A percentile compares a stretch with the other conserved stretches of the same genome.
Evolutionary conservation across 1,140 invertebrate genomes (phyloP).

Genomic region (Drosophila truncata): DNA sequence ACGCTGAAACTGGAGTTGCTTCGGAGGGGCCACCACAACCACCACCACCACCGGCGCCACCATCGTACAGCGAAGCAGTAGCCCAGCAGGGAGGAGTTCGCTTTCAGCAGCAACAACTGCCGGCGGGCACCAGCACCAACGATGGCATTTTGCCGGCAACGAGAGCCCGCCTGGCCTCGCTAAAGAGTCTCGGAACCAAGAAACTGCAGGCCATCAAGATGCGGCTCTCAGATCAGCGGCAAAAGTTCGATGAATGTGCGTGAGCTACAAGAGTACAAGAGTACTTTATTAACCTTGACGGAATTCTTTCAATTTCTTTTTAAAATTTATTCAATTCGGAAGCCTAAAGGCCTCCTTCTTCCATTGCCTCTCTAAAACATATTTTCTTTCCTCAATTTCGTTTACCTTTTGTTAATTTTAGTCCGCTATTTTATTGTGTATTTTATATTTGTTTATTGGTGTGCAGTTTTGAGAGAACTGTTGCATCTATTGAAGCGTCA

Average conservation of each 20-base stretch:
- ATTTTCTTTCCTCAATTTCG: conserved; percentile 37
- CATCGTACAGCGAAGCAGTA: conserved; percentile 57
- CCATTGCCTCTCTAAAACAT: conserved; percentile 12
- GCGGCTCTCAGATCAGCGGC: conserved; percentile 88
- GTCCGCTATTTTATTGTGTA: conserved; percentile 30
- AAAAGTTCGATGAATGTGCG: conserved; percentile 84
- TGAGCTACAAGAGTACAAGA: conserved; percentile 19
- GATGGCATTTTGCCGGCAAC: conserved; percentile 86
- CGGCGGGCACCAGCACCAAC: conserved; percentile 61
- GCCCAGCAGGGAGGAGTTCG: conserved; percentile 46
- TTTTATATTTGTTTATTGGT: conserved; percentile 43
- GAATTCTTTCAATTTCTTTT: background rate
- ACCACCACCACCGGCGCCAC: conserved; percentile 60
- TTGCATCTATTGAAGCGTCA: conserved; percentile 66
- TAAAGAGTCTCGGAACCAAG: conserved; percentile 89
- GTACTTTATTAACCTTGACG: background rate
- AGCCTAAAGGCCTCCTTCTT: background rate
- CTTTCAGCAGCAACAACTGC: conserved; percentile 72
- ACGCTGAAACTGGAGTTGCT: conserved; percentile 9
- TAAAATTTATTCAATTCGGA: background rate
- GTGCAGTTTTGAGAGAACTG: conserved; percentile 63
- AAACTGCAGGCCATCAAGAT: conserved; percentile 89
- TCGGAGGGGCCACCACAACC: background rate
- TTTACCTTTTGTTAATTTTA: conserved; percentile 48
- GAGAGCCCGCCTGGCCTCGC: conserved; percentile 87